phyloP scores from a whole-genome alignment of 2,888 invertebrate species.

The Gandaritis pyraliata region DNA sequence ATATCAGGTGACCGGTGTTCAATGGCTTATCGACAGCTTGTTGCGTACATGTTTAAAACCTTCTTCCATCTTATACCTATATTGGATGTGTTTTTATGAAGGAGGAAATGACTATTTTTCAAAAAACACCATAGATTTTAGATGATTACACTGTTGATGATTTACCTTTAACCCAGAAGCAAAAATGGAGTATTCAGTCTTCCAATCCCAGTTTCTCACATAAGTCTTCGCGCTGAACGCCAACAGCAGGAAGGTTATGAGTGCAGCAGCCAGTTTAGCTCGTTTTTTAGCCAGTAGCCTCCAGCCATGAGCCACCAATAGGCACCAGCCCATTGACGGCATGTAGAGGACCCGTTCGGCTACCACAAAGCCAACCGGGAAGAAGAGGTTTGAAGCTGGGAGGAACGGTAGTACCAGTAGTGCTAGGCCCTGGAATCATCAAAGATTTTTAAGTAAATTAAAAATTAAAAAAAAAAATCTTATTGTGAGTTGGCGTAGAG shows the following conservation, averaged over 20 bases:
- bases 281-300: constrained; percentile 87
- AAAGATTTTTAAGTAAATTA: background rate
- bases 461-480: no score
- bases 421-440: constrained; percentile 89
- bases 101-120: no score
- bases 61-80: no score
- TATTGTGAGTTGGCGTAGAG: background rate
- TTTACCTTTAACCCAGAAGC: constrained; percentile 91
- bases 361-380: constrained; percentile 98
- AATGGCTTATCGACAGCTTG: no score
- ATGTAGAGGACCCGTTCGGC: constrained; percentile 98
- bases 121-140: no score
- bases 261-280: constrained; percentile 86
- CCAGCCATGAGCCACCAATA: constrained; percentile 95
- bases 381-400: constrained; percentile 98
- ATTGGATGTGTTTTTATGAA: no score
- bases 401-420: constrained; percentile 95
- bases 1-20: no score
- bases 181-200: constrained; percentile 96
- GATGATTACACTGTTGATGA: background rate
- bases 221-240: constrained; percentile 94
- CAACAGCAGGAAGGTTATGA: constrained; percentile 88
- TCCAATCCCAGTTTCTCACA: constrained; percentile 96
- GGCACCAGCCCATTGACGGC: constrained; percentile 98
- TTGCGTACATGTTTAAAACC: no score